Evolutionary conservation across 1,140 invertebrate genomes (phyloP), one percentile per base, ranked within the genome.

Genomic region (Zaprionus ghesquierei): DNA sequence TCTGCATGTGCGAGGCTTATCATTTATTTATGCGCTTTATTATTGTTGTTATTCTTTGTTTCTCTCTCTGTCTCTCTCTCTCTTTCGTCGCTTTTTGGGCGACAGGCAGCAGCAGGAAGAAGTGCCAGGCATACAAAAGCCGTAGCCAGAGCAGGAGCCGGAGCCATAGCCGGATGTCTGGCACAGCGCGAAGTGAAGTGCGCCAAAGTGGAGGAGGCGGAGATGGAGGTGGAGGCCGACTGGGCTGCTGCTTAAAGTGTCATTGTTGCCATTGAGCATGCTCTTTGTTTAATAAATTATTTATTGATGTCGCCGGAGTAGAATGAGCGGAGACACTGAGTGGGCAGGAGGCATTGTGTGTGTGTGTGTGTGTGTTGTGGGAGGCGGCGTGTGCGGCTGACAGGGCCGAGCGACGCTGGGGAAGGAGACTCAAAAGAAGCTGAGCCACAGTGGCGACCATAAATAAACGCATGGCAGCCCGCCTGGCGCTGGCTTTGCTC

Each of bases 281-380:
- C 84, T 77, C 65, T 87, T 87, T 87, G 82, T 89, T 87, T 87
- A 82, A 87, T 87, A 76, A 77, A 82, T 89, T 82, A 87, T 87
- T 87, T 77, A 87, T 82, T 66, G 58, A 63, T 23, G 49, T 22
- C 12, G 13, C 41, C 64, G 35, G 35, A 41, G 35, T 3, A 5
- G n/a, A 5, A 41, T 2, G 1, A 35, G 13, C 4, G 1, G 15
- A 25, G 22, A n/a, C 33, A n/a, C 13, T 35, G 33, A n/a, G 10
- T 13, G 3, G 33, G 13, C 13, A 5, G 13, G 4, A 4, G 5
- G n/a, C 13, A 13, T 13, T 41, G 38, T 41, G 13, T 41, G 38
- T 41, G 13, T n/a, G n/a, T n/a, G n/a, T n/a, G n/a, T n/a, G n/a
- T n/a, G n/a, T n/a, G n/a, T 13, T 41, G 38, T 41, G 13, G 13